Conservation (phyloP, 2,113 vertebrate species). For the Hypomesus transpacificus region DNA sequence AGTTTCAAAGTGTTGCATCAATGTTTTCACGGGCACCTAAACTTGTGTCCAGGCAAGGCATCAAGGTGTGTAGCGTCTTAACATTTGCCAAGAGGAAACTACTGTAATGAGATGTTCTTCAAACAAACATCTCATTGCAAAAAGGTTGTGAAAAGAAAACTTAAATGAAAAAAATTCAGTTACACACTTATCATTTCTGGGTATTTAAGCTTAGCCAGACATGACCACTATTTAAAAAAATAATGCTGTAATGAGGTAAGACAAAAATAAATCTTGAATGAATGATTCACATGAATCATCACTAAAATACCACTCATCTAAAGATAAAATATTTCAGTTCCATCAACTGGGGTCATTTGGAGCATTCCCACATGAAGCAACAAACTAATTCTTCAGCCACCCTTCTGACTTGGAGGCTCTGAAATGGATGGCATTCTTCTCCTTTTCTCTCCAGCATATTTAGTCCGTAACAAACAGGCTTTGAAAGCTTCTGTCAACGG, state of each 20-base stretch:
- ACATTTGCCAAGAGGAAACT: constrained; percentile 41
- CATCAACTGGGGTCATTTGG: too few relatives aligned
- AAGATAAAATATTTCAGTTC: too few relatives aligned
- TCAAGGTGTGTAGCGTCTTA: constrained; percentile 42
- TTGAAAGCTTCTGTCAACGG: constrained; percentile 62
- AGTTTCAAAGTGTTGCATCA: constrained; percentile 31
- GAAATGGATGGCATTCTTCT: constrained; percentile 54
- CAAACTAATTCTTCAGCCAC: background rate
- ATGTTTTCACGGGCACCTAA: constrained; percentile 43
- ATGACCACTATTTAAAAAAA: too few relatives aligned
- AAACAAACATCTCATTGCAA: constrained; percentile 40
- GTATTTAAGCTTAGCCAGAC: too few relatives aligned
- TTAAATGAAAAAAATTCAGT: background rate
- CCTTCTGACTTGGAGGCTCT: constrained; percentile 22
- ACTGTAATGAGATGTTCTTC: constrained; percentile 32
- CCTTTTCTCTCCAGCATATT: constrained; percentile 58
- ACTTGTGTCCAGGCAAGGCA: constrained; percentile 45
- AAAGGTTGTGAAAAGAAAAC: background rate
- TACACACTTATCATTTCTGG: too few relatives aligned
- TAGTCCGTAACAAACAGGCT: constrained; percentile 58
- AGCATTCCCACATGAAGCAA: background rate
- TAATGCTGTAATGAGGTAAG: too few relatives aligned
- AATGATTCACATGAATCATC: too few relatives aligned
- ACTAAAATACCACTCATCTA: too few relatives aligned
- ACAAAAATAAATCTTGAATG: too few relatives aligned